Evolutionary conservation across 30 jellyfish, hydroid and myxozoan species (phyloP).

Genomic region (Sanderia malayensis): DNA sequence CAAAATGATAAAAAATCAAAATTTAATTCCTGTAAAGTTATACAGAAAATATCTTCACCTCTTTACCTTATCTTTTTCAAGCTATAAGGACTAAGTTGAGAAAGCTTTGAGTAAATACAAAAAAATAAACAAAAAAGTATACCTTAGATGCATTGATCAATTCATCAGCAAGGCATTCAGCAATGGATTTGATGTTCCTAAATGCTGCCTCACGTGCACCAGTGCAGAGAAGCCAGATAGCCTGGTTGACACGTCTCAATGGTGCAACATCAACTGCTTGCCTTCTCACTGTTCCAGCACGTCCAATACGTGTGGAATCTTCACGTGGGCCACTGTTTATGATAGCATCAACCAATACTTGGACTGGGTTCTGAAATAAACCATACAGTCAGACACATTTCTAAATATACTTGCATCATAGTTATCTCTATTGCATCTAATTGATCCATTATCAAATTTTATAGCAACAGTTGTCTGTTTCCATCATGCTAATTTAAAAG

Average conservation of each 20-base stretch:
- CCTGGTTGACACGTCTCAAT: conserved; percentile 97
- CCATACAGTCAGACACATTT: no score
- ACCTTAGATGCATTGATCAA: conserved; percentile 97
- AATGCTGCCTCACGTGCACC: conserved; percentile 99
- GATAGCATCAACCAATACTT: conserved; percentile 90
- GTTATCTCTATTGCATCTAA: no score
- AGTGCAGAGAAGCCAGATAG: conserved; percentile 91
- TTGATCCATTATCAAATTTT: no score
- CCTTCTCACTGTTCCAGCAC: conserved; percentile 99
- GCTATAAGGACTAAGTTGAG: no score
- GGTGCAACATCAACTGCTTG: conserved; percentile 99
- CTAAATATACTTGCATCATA: no score
- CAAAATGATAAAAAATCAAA: background rate
- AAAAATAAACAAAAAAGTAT: no score
- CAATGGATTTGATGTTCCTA: conserved; percentile 92
- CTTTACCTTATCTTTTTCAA: background rate
- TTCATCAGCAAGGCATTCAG: conserved; percentile 98
- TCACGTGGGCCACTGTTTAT: conserved; percentile 99
- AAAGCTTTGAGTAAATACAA: no score
- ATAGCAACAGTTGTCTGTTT: no score
- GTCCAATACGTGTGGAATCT: conserved; percentile 98
- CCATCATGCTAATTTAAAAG: no score
- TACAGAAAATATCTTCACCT: background rate
- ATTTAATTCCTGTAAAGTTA: background rate
- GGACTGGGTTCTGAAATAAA: conserved; percentile 74